Conservation (phyloP, 2,797 vertebrate species). For the Eulemur albifrons region DNA sequence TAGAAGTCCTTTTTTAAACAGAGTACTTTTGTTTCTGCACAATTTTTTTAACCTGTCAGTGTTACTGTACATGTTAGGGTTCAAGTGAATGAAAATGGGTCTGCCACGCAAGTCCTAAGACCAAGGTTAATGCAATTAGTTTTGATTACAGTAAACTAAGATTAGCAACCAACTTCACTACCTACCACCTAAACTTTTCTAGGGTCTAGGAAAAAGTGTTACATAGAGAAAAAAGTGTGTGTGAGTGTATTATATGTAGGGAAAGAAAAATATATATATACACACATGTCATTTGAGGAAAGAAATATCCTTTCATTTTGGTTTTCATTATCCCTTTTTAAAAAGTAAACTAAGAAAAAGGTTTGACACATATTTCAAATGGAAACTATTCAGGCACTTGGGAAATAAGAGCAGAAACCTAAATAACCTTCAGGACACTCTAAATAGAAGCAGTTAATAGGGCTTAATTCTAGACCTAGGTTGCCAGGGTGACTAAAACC, state of each 20-base stretch:
- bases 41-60: neutral
- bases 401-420: neutral
- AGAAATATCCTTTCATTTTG: neutral
- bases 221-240: neutral
- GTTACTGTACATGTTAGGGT: neutral
- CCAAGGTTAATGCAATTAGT: neutral
- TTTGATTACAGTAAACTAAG: slow-evolving; percentile 11
- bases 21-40: neutral
- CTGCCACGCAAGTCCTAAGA: neutral
- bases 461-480: neutral
- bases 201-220: neutral
- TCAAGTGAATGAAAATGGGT: neutral
- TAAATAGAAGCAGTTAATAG: neutral
- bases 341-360: slow-evolving; percentile 4
- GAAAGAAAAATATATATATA: neutral
- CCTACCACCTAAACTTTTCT: neutral
- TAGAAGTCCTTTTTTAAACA: neutral
- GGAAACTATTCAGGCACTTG: neutral
- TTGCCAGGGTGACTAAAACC: slow-evolving; percentile 22
- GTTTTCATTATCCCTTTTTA: slow-evolving; percentile 8
- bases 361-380: slow-evolving; percentile 21
- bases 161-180: neutral
- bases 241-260: neutral
- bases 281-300: neutral
- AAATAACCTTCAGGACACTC: neutral